phyloP scores from a whole-genome alignment of 2,888 invertebrate genomes.

The Lampropteryx suffumata region DNA sequence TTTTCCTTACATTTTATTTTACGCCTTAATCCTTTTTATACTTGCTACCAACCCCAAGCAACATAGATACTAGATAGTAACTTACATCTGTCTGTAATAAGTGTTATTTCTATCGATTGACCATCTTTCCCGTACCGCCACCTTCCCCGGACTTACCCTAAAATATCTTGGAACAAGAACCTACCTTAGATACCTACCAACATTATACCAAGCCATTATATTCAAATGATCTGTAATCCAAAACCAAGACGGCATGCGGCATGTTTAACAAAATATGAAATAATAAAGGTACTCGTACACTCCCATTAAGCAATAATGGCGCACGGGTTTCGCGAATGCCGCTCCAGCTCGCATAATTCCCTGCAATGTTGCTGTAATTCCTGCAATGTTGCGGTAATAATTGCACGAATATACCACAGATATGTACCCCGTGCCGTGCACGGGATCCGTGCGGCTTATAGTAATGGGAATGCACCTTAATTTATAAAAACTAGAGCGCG shows the following conservation, averaged over 20 bases:
- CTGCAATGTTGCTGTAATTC: constrained; percentile 15
- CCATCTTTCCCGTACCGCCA: too few species aligned
- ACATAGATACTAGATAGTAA: too few species aligned
- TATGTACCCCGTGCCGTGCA: not conserved
- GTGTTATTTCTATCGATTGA: too few species aligned
- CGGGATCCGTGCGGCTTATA: constrained; percentile 7
- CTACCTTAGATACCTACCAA: too few species aligned
- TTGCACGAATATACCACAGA: constrained; percentile 4
- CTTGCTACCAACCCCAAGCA: too few species aligned
- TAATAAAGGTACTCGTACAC: constrained; percentile 16
- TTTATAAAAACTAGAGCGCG: constrained; percentile 8
- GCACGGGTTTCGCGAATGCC: constrained; percentile 12
- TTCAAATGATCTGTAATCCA: not conserved
- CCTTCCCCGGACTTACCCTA: too few species aligned
- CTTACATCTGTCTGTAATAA: too few species aligned
- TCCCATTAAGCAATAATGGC: constrained; percentile 7
- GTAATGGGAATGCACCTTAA: constrained; percentile 15
- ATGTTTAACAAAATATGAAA: constrained; percentile 4
- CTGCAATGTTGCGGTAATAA: constrained; percentile 20
- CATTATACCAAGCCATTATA: not conserved
- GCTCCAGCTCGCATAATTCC: constrained; percentile 13
- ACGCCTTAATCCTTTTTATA: too few species aligned
- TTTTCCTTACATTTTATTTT: too few species aligned
- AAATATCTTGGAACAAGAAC: too few species aligned
- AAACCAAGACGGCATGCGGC: not conserved